Base-by-base conservation (phyloP, 1,140 invertebrate genomes). In the Agrypnia vestita region DNA sequence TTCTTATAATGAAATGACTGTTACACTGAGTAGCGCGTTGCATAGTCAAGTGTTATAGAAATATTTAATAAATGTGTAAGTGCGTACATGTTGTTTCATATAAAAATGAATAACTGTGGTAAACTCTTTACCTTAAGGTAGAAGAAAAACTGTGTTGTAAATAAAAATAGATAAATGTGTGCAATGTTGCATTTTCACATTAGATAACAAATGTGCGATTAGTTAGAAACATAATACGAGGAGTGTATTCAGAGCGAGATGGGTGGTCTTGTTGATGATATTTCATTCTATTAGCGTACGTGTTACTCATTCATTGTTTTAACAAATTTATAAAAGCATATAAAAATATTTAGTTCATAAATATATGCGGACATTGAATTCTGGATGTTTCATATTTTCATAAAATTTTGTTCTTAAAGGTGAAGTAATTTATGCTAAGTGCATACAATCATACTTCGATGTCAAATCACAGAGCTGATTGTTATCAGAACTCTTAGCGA, bases 151-250 rank as follows among this genome's bases (percentile, higher is more conserved):
- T 17, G 55, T 76, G 53, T 76, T 77, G 76, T 77, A 69, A 61
- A 77, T 67, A 77, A 67, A 47, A 49, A 67, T 77, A 77, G 69
- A 49, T 47, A 15, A 49, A 17, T 72, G 69, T 72, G 49, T 72
- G 69, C 69, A 47, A 21, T 76, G 56, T 76, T 76, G 73, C 73
- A 76, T 76, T 75, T 74, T 80, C 62, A 76, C 49, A 46, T 61
- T 75, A 80, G 73, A 64, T 80, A 74, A 74, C 43, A 77, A 81
- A 81, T 76, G 72, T 78, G 76, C 80, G 76, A 78, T 71, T 81
- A 81, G 76, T 71, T 81, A 81, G 80, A 81, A 59, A 79, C 71
- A 55, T 76, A 76, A 73, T 76, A 47, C 75, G 19, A 56, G 51
- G 73, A 69, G 71, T 72, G 71, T 75, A 72, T 44, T 61, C 46